Evolutionary conservation across 2,888 invertebrate genomes (phyloP).

Genomic region (Vanessa cardui): DNA sequence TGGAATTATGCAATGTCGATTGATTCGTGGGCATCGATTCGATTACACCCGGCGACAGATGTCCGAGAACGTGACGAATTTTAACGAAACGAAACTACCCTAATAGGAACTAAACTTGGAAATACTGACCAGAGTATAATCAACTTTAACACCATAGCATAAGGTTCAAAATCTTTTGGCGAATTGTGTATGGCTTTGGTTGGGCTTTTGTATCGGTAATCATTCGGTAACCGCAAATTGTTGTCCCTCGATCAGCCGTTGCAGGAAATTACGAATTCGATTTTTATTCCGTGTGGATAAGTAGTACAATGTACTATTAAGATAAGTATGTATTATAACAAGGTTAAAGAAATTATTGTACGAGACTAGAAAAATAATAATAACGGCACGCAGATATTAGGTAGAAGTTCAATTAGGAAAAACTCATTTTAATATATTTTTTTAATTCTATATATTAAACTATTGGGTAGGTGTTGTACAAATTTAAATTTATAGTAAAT

Average conservation of each 20-base stretch:
- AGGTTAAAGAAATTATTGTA: constrained; percentile 1
- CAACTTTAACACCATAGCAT: background rate
- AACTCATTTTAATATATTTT: too few relatives aligned
- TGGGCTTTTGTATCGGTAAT: constrained; percentile 73
- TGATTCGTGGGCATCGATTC: constrained; percentile 67
- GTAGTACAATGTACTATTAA: constrained; percentile 53
- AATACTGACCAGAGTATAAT: constrained; percentile 3
- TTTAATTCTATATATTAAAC: too few relatives aligned
- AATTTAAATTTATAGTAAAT: too few relatives aligned
- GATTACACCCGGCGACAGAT: constrained; percentile 80
- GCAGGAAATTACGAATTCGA: constrained; percentile 81
- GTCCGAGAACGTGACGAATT: constrained; percentile 82
- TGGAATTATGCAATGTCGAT: constrained; percentile 76
- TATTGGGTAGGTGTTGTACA: too few relatives aligned
- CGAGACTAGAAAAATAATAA: too few relatives aligned
- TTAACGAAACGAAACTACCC: constrained; percentile 62
- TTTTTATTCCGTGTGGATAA: constrained; percentile 73
- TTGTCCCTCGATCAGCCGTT: constrained; percentile 80
- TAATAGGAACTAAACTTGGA: constrained; percentile 50
- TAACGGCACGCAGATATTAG: too few relatives aligned
- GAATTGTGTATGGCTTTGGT: constrained; percentile 56
- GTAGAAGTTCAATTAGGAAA: too few relatives aligned
- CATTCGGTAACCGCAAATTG: constrained; percentile 82
- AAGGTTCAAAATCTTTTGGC: constrained; percentile 46
- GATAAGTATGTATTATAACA: constrained; percentile 17